Percentiles rank a stretch among this genome's conserved stretches.
phyloP scores from a whole-genome alignment of 2,888 invertebrate species.

The Sesamia inferens region DNA sequence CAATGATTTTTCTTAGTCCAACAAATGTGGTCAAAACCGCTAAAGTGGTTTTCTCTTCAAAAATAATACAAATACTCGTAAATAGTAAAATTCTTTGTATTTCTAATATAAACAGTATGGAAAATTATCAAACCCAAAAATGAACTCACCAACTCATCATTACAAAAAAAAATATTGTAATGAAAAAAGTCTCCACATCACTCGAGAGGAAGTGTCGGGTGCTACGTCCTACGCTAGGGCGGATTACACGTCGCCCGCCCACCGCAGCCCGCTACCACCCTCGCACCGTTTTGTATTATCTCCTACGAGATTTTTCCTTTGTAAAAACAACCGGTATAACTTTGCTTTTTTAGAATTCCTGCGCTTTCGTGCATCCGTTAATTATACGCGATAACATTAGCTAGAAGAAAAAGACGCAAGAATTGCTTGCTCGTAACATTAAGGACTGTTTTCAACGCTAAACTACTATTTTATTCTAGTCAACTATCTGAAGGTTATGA shows the following conservation, averaged over 20 bases:
- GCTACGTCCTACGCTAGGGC: conserved; percentile 66
- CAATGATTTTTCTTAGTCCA: too few relatives aligned
- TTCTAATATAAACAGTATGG: not conserved
- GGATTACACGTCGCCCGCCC: conserved; percentile 70
- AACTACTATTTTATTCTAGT: not conserved
- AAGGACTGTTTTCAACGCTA: not conserved
- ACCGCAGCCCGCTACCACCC: conserved; percentile 64
- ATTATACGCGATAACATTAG: conserved; percentile 45
- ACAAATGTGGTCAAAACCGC: too few relatives aligned
- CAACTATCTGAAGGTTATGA: not conserved
- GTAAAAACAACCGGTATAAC: conserved; percentile 53
- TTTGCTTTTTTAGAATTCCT: conserved; percentile 46
- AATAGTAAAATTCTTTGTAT: not conserved
- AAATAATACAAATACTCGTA: too few relatives aligned
- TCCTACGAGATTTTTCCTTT: conserved; percentile 71
- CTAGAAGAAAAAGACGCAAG: conserved; percentile 11
- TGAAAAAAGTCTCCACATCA: conserved; percentile 45
- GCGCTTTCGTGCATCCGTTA: conserved; percentile 49
- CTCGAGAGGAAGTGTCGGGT: conserved; percentile 46
- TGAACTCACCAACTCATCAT: not conserved
- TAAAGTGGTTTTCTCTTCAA: not conserved
- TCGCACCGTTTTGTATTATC: conserved; percentile 79
- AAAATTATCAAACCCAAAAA: not conserved
- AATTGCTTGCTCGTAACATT: conserved; percentile 3
- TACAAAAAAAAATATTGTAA: conserved; percentile 1